Percentiles rank a stretch among this genome's conserved stretches.
phyloP scores from a whole-genome alignment of 2,888 invertebrate species.

The Aricia artaxerxes region DNA sequence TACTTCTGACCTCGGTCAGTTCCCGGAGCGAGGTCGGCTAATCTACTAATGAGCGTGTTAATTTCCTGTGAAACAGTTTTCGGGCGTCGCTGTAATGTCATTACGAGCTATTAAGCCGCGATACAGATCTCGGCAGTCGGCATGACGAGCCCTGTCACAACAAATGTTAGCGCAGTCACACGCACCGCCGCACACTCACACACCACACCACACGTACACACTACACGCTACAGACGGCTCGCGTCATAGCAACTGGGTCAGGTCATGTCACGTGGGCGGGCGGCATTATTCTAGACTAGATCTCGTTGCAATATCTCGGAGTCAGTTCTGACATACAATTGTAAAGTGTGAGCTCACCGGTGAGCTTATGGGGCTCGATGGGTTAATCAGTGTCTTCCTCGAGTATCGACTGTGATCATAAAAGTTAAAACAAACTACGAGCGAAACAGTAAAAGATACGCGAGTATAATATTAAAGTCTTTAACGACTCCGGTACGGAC shows the following conservation, averaged over 20 bases:
- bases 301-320: neutral
- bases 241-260: neutral
- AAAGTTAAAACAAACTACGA: neutral
- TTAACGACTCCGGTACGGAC: neutral
- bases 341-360: too few relatives aligned
- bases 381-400: too few relatives aligned
- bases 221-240: neutral
- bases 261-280: neutral
- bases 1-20: neutral
- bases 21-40: neutral
- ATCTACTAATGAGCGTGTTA: neutral
- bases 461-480: neutral
- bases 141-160: conserved; percentile 22
- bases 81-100: neutral
- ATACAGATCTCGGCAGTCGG: conserved; percentile 21
- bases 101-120: neutral
- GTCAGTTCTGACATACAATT: neutral
- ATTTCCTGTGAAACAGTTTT: neutral
- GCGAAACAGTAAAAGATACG: neutral
- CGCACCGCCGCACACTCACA: neutral
- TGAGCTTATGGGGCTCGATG: too few relatives aligned
- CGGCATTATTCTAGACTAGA: neutral
- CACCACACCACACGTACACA: neutral
- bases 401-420: neutral
- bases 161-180: conserved; percentile 27